Conservation (phyloP, 2,888 invertebrate species). For the Chalcosyrphus nemorum region DNA sequence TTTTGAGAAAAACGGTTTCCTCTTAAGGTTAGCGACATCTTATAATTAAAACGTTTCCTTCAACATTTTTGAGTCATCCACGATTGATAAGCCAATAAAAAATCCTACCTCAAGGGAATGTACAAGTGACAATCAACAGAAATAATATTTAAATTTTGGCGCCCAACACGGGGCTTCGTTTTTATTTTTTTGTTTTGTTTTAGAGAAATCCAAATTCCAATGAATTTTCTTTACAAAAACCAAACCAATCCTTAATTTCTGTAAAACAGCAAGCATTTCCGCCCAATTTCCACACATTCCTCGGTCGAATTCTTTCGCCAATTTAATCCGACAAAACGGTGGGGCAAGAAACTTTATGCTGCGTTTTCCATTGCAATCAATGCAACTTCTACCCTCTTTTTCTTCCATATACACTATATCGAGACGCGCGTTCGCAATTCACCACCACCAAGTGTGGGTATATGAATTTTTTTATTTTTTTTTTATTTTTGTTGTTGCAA, state of each 20-base stretch:
- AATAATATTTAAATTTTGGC: too few relatives aligned
- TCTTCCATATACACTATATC: background rate
- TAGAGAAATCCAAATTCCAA: background rate
- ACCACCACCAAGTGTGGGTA: conserved; percentile 59
- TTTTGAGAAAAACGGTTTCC: too few relatives aligned
- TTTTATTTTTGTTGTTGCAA: conserved; percentile 61
- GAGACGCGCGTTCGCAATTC: conserved; percentile 45
- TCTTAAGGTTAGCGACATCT: too few relatives aligned
- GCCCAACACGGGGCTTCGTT: background rate
- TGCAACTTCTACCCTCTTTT: conserved; percentile 38
- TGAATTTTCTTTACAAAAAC: background rate
- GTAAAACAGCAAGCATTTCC: conserved; percentile 39
- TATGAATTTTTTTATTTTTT: conserved; percentile 25
- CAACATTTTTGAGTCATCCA: too few relatives aligned
- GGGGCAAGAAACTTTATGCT: conserved; percentile 29
- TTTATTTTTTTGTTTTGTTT: background rate
- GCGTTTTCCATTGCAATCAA: conserved; percentile 61
- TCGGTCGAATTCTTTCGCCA: conserved; percentile 32
- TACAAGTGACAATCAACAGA: too few relatives aligned
- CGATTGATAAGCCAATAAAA: too few relatives aligned
- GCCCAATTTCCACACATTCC: conserved; percentile 63
- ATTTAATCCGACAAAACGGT: conserved; percentile 13
- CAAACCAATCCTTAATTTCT: background rate
- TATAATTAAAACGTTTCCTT: too few relatives aligned
- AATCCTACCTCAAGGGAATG: too few relatives aligned